Base-by-base conservation (phyloP, 2,797 vertebrate genomes). In the Vireo griseus region DNA sequence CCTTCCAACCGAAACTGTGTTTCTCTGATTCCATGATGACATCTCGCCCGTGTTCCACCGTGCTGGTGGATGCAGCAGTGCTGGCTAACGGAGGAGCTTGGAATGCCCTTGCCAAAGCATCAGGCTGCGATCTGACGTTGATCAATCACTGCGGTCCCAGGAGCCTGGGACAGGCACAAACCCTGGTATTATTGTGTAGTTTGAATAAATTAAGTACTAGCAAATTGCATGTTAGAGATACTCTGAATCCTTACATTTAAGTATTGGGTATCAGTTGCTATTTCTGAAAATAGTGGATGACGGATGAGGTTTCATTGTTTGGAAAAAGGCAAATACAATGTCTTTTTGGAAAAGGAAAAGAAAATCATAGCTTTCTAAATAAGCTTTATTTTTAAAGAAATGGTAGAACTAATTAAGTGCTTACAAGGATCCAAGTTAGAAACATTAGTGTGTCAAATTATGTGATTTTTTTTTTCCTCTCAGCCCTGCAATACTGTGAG, bases 221-320 rank as follows among this genome's bases (percentile, higher is more conserved):
- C 5, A 9, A 51, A 9, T 16, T n/a, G 16, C 1, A 0, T 12
- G 13, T n/a, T 63, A 45, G n/a, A 33, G 33, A 19, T 37, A 10
- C 5, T 50, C 6, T 33, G 40, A 21, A 14, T 5, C 18, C 4
- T 52, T 86, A 33, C 5, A 5, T 76, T 61, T 54, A 61, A 47
- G 11, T 61, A 2, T 7, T 57, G 31, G 39, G 44, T 0, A 0
- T n/a, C 28, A 48, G 5, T 5, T 72, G 16, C 24, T 47, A 0
- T 16, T 86, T 73, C 11, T 51, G 40, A 55, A 67, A 40, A 2
- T 45, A 1, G 3, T 18, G 42, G 16, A 8, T 5, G 20, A 14
- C 29, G 35, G 29, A 5, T 57, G 68, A 61, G 35, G 35, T 57
- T 57, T 16, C 25, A 2, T 9, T 20, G 24, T 6, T 12, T 22